Percentiles rank a stretch among this genome's conserved stretches.
phyloP scores from a whole-genome alignment of 2,888 invertebrate species.

The Aspidiotus destructor region DNA sequence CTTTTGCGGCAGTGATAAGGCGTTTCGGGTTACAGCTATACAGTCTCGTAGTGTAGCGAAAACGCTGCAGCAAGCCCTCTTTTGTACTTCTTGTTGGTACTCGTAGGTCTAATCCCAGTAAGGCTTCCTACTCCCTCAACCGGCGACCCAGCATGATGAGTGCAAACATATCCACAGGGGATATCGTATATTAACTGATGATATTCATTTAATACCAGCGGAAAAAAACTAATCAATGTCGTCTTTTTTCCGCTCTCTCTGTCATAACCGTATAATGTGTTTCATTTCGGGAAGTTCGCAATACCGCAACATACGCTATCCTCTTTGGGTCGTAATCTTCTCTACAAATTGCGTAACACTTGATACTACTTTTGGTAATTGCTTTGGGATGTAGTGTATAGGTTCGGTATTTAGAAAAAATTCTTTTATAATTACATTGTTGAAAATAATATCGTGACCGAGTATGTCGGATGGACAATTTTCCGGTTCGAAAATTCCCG shows the following conservation, averaged over 20 bases:
- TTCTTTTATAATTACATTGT: too few relatives aligned
- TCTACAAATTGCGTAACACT: too few relatives aligned
- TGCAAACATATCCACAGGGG: slow-evolving; percentile 30
- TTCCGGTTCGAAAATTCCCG: too few relatives aligned
- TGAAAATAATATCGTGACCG: too few relatives aligned
- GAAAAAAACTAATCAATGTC: slow-evolving; percentile 26
- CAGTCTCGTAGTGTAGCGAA: slow-evolving; percentile 3
- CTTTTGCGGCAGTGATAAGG: slow-evolving; percentile 29
- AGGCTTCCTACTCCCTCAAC: slow-evolving; percentile 29
- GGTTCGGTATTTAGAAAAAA: too few relatives aligned
- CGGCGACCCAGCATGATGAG: slow-evolving; percentile 30
- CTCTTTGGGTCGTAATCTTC: too few relatives aligned
- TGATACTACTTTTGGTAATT: too few relatives aligned
- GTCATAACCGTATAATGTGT: not conserved
- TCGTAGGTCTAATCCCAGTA: slow-evolving; percentile 19
- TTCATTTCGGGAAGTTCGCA: too few relatives aligned
- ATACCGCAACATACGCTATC: too few relatives aligned
- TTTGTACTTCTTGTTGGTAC: slow-evolving; percentile 18
- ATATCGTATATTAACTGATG: slow-evolving; percentile 27
- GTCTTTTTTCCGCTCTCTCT: not conserved
- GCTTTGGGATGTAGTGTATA: too few relatives aligned
- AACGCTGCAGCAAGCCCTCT: slow-evolving; percentile 8
- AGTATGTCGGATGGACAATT: too few relatives aligned
- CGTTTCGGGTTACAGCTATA: slow-evolving; percentile 28
- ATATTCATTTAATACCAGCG: slow-evolving; percentile 28